Percentiles rank a stretch among this genome's conserved stretches.
phyloP scores from a whole-genome alignment of 1,140 invertebrate species.

The Macrosteles quadrilineatus region DNA sequence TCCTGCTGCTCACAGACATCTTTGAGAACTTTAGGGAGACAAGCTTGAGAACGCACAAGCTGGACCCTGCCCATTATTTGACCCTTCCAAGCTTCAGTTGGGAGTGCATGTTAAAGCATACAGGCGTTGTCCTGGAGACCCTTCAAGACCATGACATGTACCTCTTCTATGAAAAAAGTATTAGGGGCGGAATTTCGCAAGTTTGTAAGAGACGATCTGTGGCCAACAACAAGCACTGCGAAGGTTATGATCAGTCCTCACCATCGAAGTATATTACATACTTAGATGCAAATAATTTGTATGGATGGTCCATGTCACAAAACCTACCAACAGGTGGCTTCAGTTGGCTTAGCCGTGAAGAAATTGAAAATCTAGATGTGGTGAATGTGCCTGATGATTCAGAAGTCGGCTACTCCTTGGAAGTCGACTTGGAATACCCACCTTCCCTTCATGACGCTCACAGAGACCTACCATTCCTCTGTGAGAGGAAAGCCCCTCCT shows the following conservation, averaged over 20 bases:
- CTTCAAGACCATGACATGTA: neutral
- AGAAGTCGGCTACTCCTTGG: too few species aligned
- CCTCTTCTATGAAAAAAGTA: neutral
- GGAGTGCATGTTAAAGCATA: neutral
- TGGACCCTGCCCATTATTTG: neutral
- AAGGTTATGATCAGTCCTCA: too few species aligned
- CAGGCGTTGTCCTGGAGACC: neutral
- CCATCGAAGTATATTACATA: too few species aligned
- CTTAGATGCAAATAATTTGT: neutral
- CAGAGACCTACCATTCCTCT: neutral
- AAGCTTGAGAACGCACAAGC: neutral
- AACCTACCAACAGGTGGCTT: neutral
- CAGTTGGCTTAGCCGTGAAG: neutral
- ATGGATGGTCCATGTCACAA: neutral
- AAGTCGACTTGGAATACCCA: neutral
- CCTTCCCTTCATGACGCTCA: neutral
- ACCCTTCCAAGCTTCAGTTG: neutral
- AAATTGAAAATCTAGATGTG: neutral
- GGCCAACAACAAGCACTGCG: too few species aligned
- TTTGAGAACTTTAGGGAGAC: neutral
- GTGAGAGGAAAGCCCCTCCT: neutral
- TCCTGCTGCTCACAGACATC: neutral
- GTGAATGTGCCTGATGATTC: too few species aligned
- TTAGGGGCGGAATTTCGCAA: neutral
- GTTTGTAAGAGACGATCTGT: neutral